Evolutionary conservation across 2,888 invertebrate species (phyloP), one percentile per base, ranked within the genome.

Genomic region (Agonopterix subpropinquella): DNA sequence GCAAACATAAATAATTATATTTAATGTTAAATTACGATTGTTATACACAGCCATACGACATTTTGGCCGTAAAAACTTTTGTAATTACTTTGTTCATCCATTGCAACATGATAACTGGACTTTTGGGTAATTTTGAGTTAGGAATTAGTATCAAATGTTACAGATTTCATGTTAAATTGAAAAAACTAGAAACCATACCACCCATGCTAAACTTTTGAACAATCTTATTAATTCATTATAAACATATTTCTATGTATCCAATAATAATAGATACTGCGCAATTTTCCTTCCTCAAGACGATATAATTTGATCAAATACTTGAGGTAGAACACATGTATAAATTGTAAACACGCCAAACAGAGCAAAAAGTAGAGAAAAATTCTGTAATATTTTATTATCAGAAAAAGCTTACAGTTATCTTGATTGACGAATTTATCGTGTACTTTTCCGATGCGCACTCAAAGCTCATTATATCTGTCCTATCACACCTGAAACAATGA

Each of bases 21-120:
- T 61, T 53, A 57, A 50, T 55, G 57, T 56, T 53, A 56, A 62
- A 56, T 56, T 61, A 63, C 51, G 51, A 55, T 48, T 47, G 50
- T 55, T 56, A 28, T 28, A 74, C 80, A 81, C 80, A 81, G 81
- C 80, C 79, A 64, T 73, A 62, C 63, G 66, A 75, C 64, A 66
- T 70, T 75, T 73, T 71, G 75, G 77, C 79, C 53, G 73, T 64
- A 57, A 61, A 4, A 42, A 8, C 11, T 11, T 11, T 13, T 13
- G 8, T 42, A 11, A 18, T 45, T 43, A 47, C 11, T 8, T 42
- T 42, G 11, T 42, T 42, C 42, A 11, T 42, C 13, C 42, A 42
- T 8, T 42, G 42, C 4, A 13, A 11, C 42, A 42, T 42, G n/a
- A 42, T 42, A 11, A 8, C 39, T 39, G 39, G 10, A 28, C 4